Conservation (phyloP, 2,888 invertebrate species). For the Acleris holmiana region DNA sequence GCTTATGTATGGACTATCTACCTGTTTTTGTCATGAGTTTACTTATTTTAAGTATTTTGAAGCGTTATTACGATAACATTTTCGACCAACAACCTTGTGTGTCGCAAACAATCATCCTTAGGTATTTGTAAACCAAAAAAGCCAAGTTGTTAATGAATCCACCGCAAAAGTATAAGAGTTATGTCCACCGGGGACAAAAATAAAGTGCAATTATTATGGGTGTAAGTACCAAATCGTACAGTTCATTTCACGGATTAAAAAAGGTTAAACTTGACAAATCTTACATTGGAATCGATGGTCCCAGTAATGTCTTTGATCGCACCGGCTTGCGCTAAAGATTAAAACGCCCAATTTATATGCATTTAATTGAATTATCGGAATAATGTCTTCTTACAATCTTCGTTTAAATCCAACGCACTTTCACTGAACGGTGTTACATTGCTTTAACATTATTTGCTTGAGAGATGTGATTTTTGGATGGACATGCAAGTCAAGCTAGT, state of each 20-base stretch:
- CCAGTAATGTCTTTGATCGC: constrained; percentile 45
- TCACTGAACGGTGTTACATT: no score
- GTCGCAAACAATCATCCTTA: background rate
- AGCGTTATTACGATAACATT: constrained; percentile 7
- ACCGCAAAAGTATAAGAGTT: background rate
- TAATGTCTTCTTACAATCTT: no score
- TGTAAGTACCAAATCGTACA: constrained; percentile 15
- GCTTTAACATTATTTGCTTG: no score
- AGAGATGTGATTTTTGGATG: no score
- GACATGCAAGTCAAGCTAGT: no score
- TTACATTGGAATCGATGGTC: constrained; percentile 42
- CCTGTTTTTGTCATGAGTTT: constrained; percentile 20
- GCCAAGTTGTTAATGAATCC: background rate
- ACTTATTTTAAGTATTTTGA: constrained; percentile 7
- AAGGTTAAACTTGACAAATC: constrained; percentile 30
- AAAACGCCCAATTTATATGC: constrained; percentile 19
- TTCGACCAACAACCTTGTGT: constrained; percentile 6
- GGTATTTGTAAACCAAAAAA: background rate
- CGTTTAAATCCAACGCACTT: no score
- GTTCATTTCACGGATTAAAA: constrained; percentile 21
- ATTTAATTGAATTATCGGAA: background rate
- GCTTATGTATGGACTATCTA: constrained; percentile 12
- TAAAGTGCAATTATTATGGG: constrained; percentile 13
- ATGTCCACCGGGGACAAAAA: constrained; percentile 1
- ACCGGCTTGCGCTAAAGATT: constrained; percentile 30